These are phyloP conservation scores for Neopipo cinnamomea DNA, from an alignment of 2,113 vertebrate genomes.

Conservation along the genomic window DNA sequence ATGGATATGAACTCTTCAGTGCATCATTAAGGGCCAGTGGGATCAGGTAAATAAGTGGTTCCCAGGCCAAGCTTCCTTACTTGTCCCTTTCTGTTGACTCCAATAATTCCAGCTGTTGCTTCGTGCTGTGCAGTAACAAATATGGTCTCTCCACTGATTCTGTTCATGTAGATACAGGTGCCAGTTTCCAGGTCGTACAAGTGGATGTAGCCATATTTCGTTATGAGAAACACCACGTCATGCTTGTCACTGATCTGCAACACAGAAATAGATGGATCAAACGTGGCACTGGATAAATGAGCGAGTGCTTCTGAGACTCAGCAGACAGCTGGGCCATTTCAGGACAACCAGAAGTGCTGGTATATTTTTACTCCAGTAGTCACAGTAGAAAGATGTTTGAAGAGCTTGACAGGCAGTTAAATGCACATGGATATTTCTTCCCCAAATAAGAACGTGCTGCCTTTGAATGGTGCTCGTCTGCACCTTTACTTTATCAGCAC, in stretches of 20 bases:
- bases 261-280: not conserved
- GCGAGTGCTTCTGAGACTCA: not conserved
- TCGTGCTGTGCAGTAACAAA: conserved; percentile 97
- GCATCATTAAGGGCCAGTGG: not conserved
- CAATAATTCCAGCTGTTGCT: conserved; percentile 97
- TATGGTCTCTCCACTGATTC: conserved; percentile 98
- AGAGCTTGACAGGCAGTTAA: not conserved
- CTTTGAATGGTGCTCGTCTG: not conserved
- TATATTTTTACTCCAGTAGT: not conserved
- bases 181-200: conserved; percentile 97
- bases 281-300: not conserved
- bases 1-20: not conserved
- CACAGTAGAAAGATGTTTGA: not conserved
- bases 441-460: not conserved
- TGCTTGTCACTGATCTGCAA: conserved; percentile 94
- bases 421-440: not conserved
- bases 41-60: not conserved
- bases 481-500: not conserved
- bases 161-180: conserved; percentile 99
- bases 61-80: conserved; percentile 70
- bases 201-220: conserved; percentile 98
- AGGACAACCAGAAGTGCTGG: not conserved
- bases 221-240: conserved; percentile 95
- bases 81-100: conserved; percentile 98
- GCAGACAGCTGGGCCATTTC: not conserved